Base-by-base conservation (phyloP, 2,888 invertebrate genomes). In the Parnassius glacialis region DNA sequence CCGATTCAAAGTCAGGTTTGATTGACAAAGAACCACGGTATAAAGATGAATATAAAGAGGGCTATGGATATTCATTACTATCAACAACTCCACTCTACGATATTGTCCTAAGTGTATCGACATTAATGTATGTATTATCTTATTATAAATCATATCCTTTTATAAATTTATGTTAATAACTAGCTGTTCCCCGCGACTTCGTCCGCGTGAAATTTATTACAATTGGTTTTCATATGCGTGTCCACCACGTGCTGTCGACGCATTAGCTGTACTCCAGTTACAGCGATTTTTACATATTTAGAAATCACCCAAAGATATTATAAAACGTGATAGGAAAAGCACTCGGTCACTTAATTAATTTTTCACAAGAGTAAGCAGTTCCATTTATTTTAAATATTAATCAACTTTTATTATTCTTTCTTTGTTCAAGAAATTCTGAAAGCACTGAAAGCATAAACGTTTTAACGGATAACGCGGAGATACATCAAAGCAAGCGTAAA, bases 81-180 rank as follows among this genome's bases (percentile, higher is more conserved):
- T 62, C 68, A 1, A 69, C 71, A 0, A 60, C 66, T 0, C 65
- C 69, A 9, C 51, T 67, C 10, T 74, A 65, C 58, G 74, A 76
- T 41, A 65, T 78, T 44, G 56, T 79, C 0, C 63, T 83, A 9
- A 79, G 78, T 53, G 70, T 80, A 2, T 78, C 85, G 0, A 82
- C 82, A 3, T 64, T 80, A 50, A 68, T 78, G 83, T 85, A 61
- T 76, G 81, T 80, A 63, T n/a, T 44, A n/a, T 25, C 13, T n/a
- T 41, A 52, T 52, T 57, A 57, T 25, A 2, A 51, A 50, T 55
- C n/a, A 16, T 41, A 16, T 16, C 2, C n/a, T 57, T 13, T 53
- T 13, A 5, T 16, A 11, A n/a, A n/a, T 45, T 45, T 45, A 12
- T 34, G 34, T 34, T 34, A 34, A 34, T 34, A 34, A 34, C 34